These are phyloP conservation scores for Amblyjoppa fuscipennis DNA, from an alignment of 2,888 invertebrate genomes.

Conservation along the genomic window DNA sequence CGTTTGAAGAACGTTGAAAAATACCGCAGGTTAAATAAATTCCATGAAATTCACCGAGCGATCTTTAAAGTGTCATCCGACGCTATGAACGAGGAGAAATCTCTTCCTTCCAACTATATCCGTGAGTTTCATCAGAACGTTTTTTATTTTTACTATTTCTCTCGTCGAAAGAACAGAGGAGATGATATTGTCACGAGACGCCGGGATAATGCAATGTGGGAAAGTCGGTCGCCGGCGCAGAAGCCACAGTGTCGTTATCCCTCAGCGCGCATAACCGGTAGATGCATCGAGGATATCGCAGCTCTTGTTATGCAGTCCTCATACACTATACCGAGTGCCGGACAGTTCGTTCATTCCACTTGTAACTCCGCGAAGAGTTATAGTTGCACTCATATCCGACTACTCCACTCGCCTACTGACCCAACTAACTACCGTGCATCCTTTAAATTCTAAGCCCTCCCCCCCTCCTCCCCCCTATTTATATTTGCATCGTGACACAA, in stretches of 20 bases:
- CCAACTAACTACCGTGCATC: constrained; percentile 48
- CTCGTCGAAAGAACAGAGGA: constrained; percentile 2
- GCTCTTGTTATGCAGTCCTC: constrained; percentile 37
- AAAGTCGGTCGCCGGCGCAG: constrained; percentile 43
- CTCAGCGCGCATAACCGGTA: constrained; percentile 34
- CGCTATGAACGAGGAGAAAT: constrained; percentile 1
- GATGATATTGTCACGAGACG: constrained; percentile 11
- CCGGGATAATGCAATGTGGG: constrained; percentile 33
- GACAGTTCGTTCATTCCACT: constrained; percentile 28
- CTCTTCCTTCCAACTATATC: background rate
- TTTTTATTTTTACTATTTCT: background rate
- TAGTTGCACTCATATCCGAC: constrained; percentile 29
- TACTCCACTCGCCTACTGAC: constrained; percentile 60
- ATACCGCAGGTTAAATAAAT: background rate
- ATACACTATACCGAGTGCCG: constrained; percentile 6
- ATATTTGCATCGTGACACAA: constrained; percentile 40
- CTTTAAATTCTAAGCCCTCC: constrained; percentile 21
- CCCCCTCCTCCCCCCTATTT: too few species aligned
- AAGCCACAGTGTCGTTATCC: constrained; percentile 25
- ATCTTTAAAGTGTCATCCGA: constrained; percentile 4
- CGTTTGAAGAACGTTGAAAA: background rate
- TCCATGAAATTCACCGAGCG: background rate
- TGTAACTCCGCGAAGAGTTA: constrained; percentile 1
- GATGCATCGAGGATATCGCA: constrained; percentile 33
- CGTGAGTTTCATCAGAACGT: background rate